These are phyloP conservation scores for Brotula barbata DNA, from an alignment of 2,797 vertebrate species.

Conservation along the genomic window DNA sequence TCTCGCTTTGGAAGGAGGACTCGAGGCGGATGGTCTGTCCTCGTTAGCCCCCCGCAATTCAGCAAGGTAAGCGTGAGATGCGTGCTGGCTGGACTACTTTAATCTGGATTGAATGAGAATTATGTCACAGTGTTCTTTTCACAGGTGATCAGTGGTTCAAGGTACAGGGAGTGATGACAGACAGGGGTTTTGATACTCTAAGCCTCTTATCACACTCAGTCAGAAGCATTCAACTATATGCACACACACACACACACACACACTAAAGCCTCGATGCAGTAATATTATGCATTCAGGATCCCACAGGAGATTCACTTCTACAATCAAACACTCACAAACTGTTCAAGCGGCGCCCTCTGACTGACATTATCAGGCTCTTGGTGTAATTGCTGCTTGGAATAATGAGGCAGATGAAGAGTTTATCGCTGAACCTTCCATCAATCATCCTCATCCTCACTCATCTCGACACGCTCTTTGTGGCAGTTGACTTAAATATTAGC, in stretches of 20 bases:
- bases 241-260: too few relatives aligned
- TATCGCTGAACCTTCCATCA: too few relatives aligned
- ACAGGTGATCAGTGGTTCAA: constrained; percentile 32
- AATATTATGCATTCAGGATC: constrained; percentile 37
- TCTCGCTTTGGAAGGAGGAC: background rate
- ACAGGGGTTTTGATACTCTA: constrained; percentile 38
- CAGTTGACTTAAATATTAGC: too few relatives aligned
- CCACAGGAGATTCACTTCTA: constrained; percentile 44
- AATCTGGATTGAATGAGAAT: constrained; percentile 6
- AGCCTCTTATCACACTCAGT: constrained; percentile 55
- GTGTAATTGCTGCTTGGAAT: too few relatives aligned
- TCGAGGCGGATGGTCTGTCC: background rate
- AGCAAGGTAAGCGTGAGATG: constrained; percentile 14
- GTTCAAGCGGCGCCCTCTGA: constrained; percentile 40
- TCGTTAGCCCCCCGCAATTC: background rate
- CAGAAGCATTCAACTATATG: constrained; percentile 31
- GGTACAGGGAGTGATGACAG: constrained; percentile 26
- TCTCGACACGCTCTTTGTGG: background rate
- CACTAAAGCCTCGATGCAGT: constrained; percentile 27
- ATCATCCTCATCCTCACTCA: background rate
- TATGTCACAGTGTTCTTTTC: background rate
- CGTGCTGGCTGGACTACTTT: too few relatives aligned
- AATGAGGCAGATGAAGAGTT: background rate
- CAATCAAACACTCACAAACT: background rate
- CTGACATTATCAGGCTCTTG: constrained; percentile 35